phyloP scores from a whole-genome alignment of 2,113 vertebrate genomes.

The Grus americana region DNA sequence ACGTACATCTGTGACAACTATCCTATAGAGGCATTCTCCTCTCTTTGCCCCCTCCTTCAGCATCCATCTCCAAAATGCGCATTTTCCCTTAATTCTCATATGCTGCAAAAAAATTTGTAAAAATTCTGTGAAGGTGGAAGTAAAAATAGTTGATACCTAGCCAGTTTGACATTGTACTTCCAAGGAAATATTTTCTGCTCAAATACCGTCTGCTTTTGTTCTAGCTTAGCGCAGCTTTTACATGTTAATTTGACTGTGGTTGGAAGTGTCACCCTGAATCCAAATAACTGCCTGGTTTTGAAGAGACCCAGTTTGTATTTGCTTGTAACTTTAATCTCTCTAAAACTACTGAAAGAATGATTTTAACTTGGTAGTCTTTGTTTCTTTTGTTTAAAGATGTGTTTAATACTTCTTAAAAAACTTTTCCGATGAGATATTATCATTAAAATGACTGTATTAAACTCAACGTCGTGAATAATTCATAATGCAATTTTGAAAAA shows the following conservation, averaged over 20 bases:
- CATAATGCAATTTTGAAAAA: constrained; percentile 15
- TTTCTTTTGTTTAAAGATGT: constrained; percentile 22
- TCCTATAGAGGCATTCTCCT: background rate
- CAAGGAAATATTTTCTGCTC: background rate
- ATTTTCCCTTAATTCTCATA: background rate
- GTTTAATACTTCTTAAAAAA: constrained; percentile 5
- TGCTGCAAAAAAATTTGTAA: background rate
- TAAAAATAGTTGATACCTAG: background rate
- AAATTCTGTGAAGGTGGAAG: background rate
- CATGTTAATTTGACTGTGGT: background rate
- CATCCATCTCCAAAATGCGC: background rate
- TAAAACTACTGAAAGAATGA: background rate
- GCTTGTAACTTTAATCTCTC: background rate
- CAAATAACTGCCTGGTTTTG: background rate
- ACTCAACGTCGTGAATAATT: constrained; percentile 33
- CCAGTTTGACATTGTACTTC: background rate
- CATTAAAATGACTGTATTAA: constrained; percentile 31
- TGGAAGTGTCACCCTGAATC: background rate
- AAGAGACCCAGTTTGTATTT: background rate
- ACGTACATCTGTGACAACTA: background rate
- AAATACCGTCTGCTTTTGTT: background rate
- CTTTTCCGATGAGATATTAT: background rate
- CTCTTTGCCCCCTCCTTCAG: background rate
- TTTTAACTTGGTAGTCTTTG: background rate
- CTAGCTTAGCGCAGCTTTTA: background rate